Base-by-base conservation (phyloP, 2,888 invertebrate species). In the Scaptomyza tumidula region DNA sequence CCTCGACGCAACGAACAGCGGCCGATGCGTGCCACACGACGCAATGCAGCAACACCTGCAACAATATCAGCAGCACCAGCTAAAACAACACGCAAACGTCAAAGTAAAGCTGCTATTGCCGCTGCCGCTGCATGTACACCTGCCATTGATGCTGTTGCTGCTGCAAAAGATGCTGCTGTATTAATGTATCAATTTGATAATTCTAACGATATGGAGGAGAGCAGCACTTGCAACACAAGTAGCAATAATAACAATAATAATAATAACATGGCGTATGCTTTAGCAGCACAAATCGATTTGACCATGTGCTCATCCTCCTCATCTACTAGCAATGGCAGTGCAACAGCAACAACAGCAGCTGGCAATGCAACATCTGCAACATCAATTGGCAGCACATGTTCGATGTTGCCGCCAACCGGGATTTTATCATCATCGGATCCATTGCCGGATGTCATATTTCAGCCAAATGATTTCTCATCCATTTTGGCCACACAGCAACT, bases 401-500 rank as follows among this genome's bases (percentile, higher is more conserved):
- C 90, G 0, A 90, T 90, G 90, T 49, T 90, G 65, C 90, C 90
- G 16, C 90, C 90, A 5, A 88, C 90, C 11, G 90, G 84, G 1
- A 91, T 91, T 69, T 61, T 90, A 1, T 90, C 90, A 1, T 90
- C 90, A 2, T 91, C 90, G n/a, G 91, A 91, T 73, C 91, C 90
- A 4, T 61, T 90, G 66, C 89, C 88, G 3, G 91, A 91, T 78
- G 89, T 91, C 27, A 77, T 90, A 55, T 90, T 91, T 57, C 88
- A 90, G 69, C 90, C 91, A 11, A 91, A 89, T 70, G 90, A 91
- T 64, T 90, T 93, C 35, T 90, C 93, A 48, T 92, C 90, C 4
- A 80, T 90, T 19, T 80, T 90, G 72, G 89, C 86, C 39, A 86
- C 91, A 3, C 90, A 90, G 50, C 90, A 90, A 57, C 61, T 90